Evolutionary conservation across 2,113 vertebrate genomes (phyloP), one percentile per base, ranked within the genome.

Genomic region (Anser brachyrhynchus): DNA sequence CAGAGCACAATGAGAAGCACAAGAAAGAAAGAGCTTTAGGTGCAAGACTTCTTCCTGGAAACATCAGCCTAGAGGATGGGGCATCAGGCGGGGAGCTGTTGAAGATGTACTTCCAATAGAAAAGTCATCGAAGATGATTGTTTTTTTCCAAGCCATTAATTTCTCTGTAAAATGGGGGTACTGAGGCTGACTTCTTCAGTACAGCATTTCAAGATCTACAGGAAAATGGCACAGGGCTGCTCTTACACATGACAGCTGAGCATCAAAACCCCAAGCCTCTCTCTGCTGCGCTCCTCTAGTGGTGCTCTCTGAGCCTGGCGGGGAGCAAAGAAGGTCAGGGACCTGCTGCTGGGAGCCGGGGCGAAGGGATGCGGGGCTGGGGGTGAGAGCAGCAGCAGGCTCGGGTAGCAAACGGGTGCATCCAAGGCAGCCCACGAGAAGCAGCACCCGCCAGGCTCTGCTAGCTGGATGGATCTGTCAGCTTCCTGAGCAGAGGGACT

Each of bases 21-120:
- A 95, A 98, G 41, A 93, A 96, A 69, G 94, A 13, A 98, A 97
- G 87, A 98, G 98, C 98, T 98, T 85, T 98, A 98, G 98, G 98
- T 98, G 20, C 25, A 35, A 31, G 46, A 29, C 16, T 16, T 62
- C 26, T 39, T 74, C 61, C 19, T 44, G 54, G 57, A 43, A 58
- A 58, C 54, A n/a, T 39, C 41, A 58, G 43, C 37, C 49, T 33
- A 22, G 37, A 10, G 31, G 25, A 35, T 28, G 28, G 25, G 44
- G 33, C 18, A 29, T 58, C 35, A n/a, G 31, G 19, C 13, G 33
- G 17, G 33, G 57, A 35, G 22, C 44, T 29, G 29, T 37, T 20
- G 39, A 14, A 29, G 28, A 11, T 14, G 28, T 31, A 39, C 39
- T 73, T 57, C 28, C 18, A 57, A 22, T 28, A 37, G 5, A 26